phyloP scores from a whole-genome alignment of 2,797 vertebrate species.

The Rhyacichthys aspro region DNA sequence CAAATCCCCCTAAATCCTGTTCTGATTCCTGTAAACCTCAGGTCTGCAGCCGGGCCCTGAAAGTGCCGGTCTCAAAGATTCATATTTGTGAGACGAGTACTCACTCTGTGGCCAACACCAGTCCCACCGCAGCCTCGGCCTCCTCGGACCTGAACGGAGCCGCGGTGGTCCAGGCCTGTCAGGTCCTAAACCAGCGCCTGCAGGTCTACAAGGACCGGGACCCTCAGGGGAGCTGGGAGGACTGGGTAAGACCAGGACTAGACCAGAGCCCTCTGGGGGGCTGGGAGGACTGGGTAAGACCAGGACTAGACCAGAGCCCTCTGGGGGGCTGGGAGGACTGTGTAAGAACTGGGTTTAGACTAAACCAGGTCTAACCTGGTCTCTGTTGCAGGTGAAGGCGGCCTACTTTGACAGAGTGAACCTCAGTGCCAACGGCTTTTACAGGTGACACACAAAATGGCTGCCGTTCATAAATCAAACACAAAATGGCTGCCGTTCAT shows the following conservation, averaged over 20 bases:
- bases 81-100: conserved; percentile 95
- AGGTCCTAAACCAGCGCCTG: conserved; percentile 85
- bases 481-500: no score
- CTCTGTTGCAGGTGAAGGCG: conserved; percentile 79
- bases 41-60: conserved; percentile 89
- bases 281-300: neutral
- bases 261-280: neutral
- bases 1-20: no score
- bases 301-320: neutral
- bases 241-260: conserved; percentile 82
- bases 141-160: conserved; percentile 94
- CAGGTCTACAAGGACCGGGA: conserved; percentile 85
- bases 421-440: conserved; percentile 92
- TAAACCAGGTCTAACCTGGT: neutral
- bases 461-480: no score
- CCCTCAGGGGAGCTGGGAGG: conserved; percentile 88
- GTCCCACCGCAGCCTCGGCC: conserved; percentile 90
- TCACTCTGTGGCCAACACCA: conserved; percentile 91
- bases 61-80: conserved; percentile 86
- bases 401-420: conserved; percentile 89
- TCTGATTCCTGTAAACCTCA: conserved; percentile 48
- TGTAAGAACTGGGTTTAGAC: no score
- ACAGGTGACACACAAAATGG: conserved; percentile 81
- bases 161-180: conserved; percentile 87
- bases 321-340: neutral